Evolutionary conservation across 2,888 invertebrate species (phyloP).

Genomic region (Apoda limacodes): DNA sequence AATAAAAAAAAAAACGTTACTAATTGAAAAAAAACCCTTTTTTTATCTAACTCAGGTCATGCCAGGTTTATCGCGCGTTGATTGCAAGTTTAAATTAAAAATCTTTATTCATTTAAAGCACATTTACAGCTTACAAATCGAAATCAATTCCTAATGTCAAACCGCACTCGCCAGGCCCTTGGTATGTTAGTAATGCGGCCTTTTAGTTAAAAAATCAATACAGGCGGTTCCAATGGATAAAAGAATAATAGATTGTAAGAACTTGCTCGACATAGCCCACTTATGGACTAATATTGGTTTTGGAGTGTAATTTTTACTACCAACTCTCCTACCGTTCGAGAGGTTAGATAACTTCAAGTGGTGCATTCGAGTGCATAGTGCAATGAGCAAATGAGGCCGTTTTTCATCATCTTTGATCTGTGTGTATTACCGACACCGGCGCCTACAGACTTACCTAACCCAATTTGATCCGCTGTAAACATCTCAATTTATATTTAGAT

Average conservation of each 20-base stretch:
- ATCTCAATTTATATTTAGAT: conserved; percentile 31
- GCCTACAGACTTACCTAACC: no score
- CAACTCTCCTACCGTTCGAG: conserved; percentile 55
- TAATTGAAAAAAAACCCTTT: no score
- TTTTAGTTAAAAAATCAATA: conserved; percentile 52
- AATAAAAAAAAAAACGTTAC: no score
- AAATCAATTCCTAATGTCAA: no score
- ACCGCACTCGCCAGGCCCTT: no score
- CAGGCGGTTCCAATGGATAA: conserved; percentile 45
- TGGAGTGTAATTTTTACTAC: conserved; percentile 60
- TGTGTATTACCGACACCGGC: conserved; percentile 29
- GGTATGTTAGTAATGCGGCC: conserved; percentile 47
- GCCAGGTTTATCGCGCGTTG: no score
- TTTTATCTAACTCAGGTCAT: no score
- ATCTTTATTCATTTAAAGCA: no score
- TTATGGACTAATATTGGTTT: conserved; percentile 41
- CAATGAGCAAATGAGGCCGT: conserved; percentile 32
- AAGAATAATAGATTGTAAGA: conserved; percentile 38
- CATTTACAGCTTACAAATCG: no score
- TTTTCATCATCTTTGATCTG: conserved; percentile 56
- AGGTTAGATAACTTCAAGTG: conserved; percentile 55
- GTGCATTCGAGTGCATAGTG: conserved; percentile 38
- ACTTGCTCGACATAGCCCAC: no score
- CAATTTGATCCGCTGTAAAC: no score
- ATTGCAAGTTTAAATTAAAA: no score